phyloP scores from a whole-genome alignment of 2,797 vertebrate genomes.

The Xyrichtys novacula region DNA sequence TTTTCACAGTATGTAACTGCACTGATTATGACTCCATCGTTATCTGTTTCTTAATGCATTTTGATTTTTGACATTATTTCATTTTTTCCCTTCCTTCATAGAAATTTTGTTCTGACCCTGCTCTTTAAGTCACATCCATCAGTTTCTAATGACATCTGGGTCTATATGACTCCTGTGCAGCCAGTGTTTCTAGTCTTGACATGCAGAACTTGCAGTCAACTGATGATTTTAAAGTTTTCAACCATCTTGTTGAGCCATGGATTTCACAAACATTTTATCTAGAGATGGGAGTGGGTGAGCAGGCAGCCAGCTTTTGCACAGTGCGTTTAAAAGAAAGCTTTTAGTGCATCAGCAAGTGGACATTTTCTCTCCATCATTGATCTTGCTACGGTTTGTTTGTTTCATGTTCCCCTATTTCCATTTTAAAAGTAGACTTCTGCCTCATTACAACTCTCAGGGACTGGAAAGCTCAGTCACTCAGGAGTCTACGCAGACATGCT shows the following conservation, averaged over 20 bases:
- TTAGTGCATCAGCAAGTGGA: slow-evolving; percentile 18
- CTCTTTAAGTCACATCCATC: too few relatives aligned
- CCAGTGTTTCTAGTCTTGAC: too few relatives aligned
- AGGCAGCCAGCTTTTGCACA: slow-evolving; percentile 1
- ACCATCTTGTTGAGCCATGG: neutral
- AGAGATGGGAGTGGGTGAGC: neutral
- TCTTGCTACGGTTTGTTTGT: slow-evolving; percentile 22
- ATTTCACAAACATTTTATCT: slow-evolving; percentile 7
- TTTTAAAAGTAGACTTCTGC: slow-evolving; percentile 20
- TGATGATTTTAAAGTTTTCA: too few relatives aligned
- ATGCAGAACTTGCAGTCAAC: too few relatives aligned
- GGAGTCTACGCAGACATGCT: slow-evolving; percentile 25
- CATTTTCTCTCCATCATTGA: slow-evolving; percentile 19
- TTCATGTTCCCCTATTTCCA: slow-evolving; percentile 14
- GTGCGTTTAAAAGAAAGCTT: slow-evolving; percentile 2
- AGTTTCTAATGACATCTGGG: too few relatives aligned
- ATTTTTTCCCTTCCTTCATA: too few relatives aligned
- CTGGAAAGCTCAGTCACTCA: slow-evolving; percentile 27
- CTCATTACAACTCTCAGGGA: slow-evolving; percentile 27
- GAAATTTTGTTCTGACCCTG: too few relatives aligned
- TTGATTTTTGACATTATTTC: too few relatives aligned
- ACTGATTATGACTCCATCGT: too few relatives aligned
- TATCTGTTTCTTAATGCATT: too few relatives aligned
- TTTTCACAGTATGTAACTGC: too few relatives aligned
- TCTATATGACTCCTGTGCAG: too few relatives aligned